A percentile compares a stretch with the other conserved stretches of the same genome.
These are phyloP conservation scores for Gymnocypris eckloni DNA, from an alignment of 2,797 vertebrate genomes.

Conservation along the genomic window DNA sequence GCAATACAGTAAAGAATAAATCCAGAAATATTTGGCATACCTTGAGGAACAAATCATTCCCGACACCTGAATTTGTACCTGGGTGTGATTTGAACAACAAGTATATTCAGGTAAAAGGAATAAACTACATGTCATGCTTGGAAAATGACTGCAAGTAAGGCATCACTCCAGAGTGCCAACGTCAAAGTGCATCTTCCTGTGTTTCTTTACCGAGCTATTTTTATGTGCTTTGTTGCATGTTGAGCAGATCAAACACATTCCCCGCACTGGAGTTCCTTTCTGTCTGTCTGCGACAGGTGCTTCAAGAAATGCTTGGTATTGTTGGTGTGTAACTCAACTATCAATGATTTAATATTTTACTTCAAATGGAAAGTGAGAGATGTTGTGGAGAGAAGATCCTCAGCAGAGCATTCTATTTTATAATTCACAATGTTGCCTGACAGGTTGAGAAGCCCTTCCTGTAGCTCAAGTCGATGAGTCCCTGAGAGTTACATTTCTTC, in stretches of 20 bases:
- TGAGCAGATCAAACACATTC: conserved; percentile 43
- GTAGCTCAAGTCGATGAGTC: conserved; percentile 28
- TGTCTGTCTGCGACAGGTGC: conserved; percentile 72
- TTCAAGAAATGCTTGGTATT: conserved; percentile 74
- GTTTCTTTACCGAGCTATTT: conserved; percentile 30
- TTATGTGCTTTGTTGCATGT: conserved; percentile 46
- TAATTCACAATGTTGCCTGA: conserved; percentile 79
- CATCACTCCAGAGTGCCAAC: conserved; percentile 10
- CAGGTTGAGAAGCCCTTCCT: conserved; percentile 47
- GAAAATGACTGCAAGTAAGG: conserved; percentile 46
- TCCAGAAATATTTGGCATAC: not conserved
- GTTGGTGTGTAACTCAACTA: conserved; percentile 74
- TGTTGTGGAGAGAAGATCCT: conserved; percentile 69
- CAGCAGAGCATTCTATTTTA: conserved; percentile 71
- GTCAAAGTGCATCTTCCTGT: conserved; percentile 30
- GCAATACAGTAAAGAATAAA: conserved; percentile 30
- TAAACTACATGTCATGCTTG: conserved; percentile 22
- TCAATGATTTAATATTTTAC: conserved; percentile 80
- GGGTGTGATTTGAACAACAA: conserved; percentile 9
- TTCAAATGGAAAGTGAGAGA: conserved; percentile 72
- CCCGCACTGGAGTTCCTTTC: conserved; percentile 60
- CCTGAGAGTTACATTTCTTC: conserved; percentile 19
- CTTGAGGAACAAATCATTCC: conserved; percentile 25
- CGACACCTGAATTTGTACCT: conserved; percentile 32
- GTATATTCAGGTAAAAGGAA: conserved; percentile 22